phyloP scores from a whole-genome alignment of 2,113 vertebrate species.

The Junco hyemalis region DNA sequence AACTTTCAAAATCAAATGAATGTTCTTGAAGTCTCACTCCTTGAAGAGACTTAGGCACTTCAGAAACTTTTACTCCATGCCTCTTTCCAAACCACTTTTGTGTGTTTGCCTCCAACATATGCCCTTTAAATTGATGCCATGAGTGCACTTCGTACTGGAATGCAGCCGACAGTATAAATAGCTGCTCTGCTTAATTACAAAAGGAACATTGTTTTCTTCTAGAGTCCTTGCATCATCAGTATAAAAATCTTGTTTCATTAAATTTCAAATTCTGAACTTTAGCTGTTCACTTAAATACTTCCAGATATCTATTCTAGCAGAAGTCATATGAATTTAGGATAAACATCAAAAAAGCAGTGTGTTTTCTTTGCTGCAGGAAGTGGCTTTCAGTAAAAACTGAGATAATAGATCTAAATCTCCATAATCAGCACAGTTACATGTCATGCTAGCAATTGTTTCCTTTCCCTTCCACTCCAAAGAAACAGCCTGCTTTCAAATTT shows the following conservation, averaged over 20 bases:
- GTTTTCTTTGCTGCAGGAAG: not conserved
- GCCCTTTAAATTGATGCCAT: conserved; percentile 47
- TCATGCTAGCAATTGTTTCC: not conserved
- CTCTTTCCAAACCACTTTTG: conserved; percentile 20
- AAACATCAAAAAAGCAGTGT: not conserved
- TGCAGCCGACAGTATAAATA: conserved; percentile 7
- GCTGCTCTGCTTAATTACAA: conserved; percentile 39
- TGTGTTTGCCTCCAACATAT: not conserved
- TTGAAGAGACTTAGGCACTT: not conserved
- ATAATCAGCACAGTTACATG: not conserved
- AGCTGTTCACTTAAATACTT: not conserved
- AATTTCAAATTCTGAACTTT: not conserved
- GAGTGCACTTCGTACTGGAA: conserved; percentile 37
- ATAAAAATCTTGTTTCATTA: not conserved
- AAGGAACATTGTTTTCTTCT: conserved; percentile 4
- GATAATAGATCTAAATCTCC: not conserved
- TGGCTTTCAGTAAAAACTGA: not conserved
- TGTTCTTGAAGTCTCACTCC: conserved; percentile 10
- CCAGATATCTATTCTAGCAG: not conserved
- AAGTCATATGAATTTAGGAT: not conserved
- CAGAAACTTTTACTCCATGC: not conserved
- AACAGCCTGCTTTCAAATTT: not conserved
- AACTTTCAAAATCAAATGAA: not conserved
- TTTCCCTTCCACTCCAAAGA: not conserved
- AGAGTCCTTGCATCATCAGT: not conserved